Percentiles rank a stretch among this genome's conserved stretches.
phyloP scores from a whole-genome alignment of 2,888 invertebrate species.

The Acanthosepion esculentum region DNA sequence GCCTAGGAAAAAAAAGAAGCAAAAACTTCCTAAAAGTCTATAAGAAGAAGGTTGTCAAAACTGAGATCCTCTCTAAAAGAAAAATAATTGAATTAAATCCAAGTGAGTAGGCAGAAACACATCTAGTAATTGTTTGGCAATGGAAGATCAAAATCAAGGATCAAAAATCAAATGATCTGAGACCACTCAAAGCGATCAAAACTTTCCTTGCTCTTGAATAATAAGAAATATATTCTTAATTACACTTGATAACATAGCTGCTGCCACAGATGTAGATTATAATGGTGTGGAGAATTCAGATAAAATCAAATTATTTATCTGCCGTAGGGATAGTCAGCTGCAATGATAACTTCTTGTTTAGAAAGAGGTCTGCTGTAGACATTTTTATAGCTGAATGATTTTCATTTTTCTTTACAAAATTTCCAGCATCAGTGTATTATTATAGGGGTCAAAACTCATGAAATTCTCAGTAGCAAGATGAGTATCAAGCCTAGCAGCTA shows the following conservation, averaged over 20 bases:
- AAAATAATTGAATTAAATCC: not conserved
- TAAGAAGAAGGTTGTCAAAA: not conserved
- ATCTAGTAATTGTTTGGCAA: not conserved
- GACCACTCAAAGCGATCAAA: slow-evolving; percentile 14
- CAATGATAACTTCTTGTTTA: not conserved
- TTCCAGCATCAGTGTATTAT: too few species aligned
- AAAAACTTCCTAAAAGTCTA: not conserved
- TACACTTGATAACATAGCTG: not conserved
- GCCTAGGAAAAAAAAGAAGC: not conserved
- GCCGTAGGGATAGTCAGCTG: not conserved
- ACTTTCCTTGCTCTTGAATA: slow-evolving; percentile 16
- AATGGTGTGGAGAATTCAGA: not conserved
- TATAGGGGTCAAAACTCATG: too few species aligned
- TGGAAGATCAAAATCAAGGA: slow-evolving; percentile 20
- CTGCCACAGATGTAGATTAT: not conserved
- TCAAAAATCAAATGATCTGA: slow-evolving; percentile 7
- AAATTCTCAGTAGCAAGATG: too few species aligned
- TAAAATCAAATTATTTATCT: not conserved
- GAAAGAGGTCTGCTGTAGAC: not conserved
- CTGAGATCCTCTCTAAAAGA: not conserved
- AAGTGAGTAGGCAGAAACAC: not conserved
- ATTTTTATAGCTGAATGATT: not conserved
- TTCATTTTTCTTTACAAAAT: too few species aligned
- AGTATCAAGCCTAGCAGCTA: too few species aligned
- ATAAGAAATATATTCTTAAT: slow-evolving; percentile 21